Conservation (phyloP, 2,797 vertebrate species). For the Crenuchus spilurus region DNA sequence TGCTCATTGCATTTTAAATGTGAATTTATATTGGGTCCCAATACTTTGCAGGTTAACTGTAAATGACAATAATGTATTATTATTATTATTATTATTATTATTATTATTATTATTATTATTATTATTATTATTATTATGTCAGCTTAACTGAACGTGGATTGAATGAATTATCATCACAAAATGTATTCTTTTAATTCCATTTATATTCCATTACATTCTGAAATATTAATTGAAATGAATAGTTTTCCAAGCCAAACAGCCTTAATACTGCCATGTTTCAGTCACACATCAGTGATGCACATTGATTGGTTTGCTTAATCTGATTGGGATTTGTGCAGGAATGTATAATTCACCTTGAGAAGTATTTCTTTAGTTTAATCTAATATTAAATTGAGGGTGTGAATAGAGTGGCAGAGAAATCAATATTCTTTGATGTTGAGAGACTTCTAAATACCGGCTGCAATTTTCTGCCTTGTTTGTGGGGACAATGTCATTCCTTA, state of each 20-base stretch:
- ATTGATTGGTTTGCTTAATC: constrained; percentile 58
- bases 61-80: background rate
- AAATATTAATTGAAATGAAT: constrained; percentile 12
- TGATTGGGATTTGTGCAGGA: constrained; percentile 51
- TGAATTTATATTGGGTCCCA: constrained; percentile 26
- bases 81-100: no score
- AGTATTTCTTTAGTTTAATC: constrained; percentile 58
- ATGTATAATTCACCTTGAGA: constrained; percentile 65
- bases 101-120: no score
- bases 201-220: background rate
- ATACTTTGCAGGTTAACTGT: constrained; percentile 2
- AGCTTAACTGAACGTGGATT: background rate
- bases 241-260: background rate
- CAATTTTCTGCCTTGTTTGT: constrained; percentile 56
- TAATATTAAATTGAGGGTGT: constrained; percentile 61
- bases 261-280: constrained; percentile 3
- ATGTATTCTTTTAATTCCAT: background rate
- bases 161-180: background rate
- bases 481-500: constrained; percentile 61
- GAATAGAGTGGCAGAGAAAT: constrained; percentile 55
- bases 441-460: constrained; percentile 63
- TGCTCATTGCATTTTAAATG: constrained; percentile 25
- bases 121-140: no score
- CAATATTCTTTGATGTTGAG: constrained; percentile 59
- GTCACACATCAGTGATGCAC: constrained; percentile 47